A percentile compares a stretch with the other conserved stretches of the same genome.
Evolutionary conservation across 2,797 vertebrate genomes (phyloP).

Genomic region (Acrossocheilus fasciatus): DNA sequence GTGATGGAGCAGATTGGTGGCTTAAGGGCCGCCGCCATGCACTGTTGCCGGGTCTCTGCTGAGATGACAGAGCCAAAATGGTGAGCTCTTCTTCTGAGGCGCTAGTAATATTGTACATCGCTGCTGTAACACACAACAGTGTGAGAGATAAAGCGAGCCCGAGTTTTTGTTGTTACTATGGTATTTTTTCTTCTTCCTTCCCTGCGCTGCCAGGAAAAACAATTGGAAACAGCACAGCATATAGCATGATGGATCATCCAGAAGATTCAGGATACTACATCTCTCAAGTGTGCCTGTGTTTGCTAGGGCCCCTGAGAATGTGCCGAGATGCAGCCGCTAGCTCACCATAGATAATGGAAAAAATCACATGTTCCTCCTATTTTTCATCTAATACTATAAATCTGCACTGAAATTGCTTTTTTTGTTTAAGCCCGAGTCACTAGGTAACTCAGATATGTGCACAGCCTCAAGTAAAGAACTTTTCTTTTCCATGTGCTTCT

Average conservation of each 20-base stretch:
- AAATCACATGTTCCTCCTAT: constrained; percentile 46
- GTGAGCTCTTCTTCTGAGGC: constrained; percentile 24
- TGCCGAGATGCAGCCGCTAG: constrained; percentile 61
- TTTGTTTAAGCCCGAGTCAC: constrained; percentile 20
- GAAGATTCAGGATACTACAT: constrained; percentile 66
- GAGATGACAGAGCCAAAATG: constrained; percentile 28
- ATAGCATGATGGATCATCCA: constrained; percentile 74
- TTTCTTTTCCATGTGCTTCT: constrained; percentile 40
- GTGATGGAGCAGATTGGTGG: constrained; percentile 42
- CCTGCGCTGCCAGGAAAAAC: constrained; percentile 72
- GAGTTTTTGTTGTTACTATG: constrained; percentile 71
- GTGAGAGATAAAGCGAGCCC: constrained; percentile 72
- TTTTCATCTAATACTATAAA: constrained; percentile 65
- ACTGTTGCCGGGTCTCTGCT: constrained; percentile 22
- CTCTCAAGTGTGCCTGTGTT: constrained; percentile 61
- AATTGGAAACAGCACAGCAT: constrained; percentile 71
- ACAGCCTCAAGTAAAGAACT: constrained; percentile 62
- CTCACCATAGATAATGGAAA: constrained; percentile 52
- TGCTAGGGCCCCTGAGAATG: constrained; percentile 58
- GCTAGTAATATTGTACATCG: constrained; percentile 59
- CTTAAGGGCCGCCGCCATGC: constrained; percentile 33
- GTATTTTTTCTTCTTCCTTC: constrained; percentile 66
- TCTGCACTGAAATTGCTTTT: constrained; percentile 65
- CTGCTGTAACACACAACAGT: constrained; percentile 62
- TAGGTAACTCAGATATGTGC: not conserved